Base-by-base conservation (phyloP, 1,140 invertebrate genomes). In the Formica exsecta region DNA sequence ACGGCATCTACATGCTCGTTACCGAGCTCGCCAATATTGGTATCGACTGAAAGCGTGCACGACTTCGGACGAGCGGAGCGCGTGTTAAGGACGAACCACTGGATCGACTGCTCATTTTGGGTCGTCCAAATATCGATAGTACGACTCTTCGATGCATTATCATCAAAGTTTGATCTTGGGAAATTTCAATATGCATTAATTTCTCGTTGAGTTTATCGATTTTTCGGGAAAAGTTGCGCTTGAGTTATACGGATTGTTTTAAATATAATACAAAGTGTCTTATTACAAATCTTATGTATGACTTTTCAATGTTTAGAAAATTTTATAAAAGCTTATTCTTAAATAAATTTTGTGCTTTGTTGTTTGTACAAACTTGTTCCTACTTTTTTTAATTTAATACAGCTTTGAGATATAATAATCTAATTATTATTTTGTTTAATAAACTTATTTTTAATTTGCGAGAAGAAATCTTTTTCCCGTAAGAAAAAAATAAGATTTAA, bases 201-300 rank as follows among this genome's bases (percentile, higher is more conserved):
- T 22, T 71, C 22, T 25, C 25, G 22, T 73, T 57, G 22, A 22
- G 4, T 71, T 89, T 74, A 92, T 92, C 89, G 91, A 92, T 90
- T 92, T 80, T 90, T 93, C 85, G 88, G 70, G 64, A 90, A 91
- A 93, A 93, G 88, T 91, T 91, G 32, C 86, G 70, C 19, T 51
- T 22, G 44, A 51, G 13, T 0, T 44, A 25, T 66, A 66, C n/a
- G 32, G 11, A 9, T 5, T 29, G 9, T 51, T 66, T 54, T 29
- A 7, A 0, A 5, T 7, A 3, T n/a, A 9, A 3, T 13, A 19
- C 5, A 25, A 32, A 64, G 32, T 44, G 16, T 62, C 6, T 41
- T 32, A 36, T 22, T 54, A 68, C 29, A 7, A 32, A 36, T 6
- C 32, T 44, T n/a, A 41, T 1, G 19, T 51, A 41, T 3, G 2